Base-by-base conservation (phyloP, 1,140 invertebrate genomes). In the Aphaenogaster floridana region DNA sequence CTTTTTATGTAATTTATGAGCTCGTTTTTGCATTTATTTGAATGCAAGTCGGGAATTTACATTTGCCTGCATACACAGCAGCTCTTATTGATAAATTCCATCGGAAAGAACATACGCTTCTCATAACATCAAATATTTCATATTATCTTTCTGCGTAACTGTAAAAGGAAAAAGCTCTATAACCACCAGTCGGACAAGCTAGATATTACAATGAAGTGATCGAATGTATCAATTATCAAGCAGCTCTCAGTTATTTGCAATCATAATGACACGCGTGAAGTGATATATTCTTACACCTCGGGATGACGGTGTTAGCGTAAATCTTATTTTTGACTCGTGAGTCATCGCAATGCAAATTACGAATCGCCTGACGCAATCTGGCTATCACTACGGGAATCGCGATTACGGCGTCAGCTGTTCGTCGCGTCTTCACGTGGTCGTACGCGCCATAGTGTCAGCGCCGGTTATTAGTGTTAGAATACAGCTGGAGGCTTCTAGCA, bases 401-500 rank as follows among this genome's bases (percentile, higher is more conserved):
- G 80, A 84, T 84, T 76, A 84, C 80, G 17, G 57, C 80, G 80
- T 84, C 80, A 84, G 80, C 80, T 84, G 69, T 84, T 84, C 42
- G 69, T 84, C 69, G 69, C 69, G 42, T 76, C 80, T 76, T 76
- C 45, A 13, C 21, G 15, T 5, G 54, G 13, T 28, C 21, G 48
- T 17, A 45, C 68, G 39, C 4, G 39, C n/a, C n/a, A 8, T 45
- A 36, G 66, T 48, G 68, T 74, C 42, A 13, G 28, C 17, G 9
- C 15, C 42, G 71, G 80, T 89, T 88, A 90, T 88, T 85, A 86
- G 80, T 59, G 72, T 61, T 68, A 85, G 87, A 86, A 88, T 91
- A 86, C 87, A 90, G 87, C 86, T 88, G 87, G 83, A 78, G 78
- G 64, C 77, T 80, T 88, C 89, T 68, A 88, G 80, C 83, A 17